Percentiles rank a stretch among this genome's conserved stretches.
phyloP scores from a whole-genome alignment of 2,888 invertebrate genomes.

The Caenorhabditis afra region DNA sequence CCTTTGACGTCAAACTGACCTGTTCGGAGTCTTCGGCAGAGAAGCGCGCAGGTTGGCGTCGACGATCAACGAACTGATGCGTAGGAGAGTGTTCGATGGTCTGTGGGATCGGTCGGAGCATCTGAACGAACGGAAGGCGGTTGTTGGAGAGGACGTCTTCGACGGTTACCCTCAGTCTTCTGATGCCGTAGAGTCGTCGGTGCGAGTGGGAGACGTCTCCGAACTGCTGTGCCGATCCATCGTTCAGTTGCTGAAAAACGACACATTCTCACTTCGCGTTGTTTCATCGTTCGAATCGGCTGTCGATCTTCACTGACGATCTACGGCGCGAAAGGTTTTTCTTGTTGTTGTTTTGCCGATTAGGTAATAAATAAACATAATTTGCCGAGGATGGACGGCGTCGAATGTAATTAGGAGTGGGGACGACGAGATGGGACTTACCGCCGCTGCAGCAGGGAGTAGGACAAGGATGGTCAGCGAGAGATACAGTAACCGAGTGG shows the following conservation, averaged over 20 bases:
- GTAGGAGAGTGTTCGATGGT: slow-evolving; percentile 49
- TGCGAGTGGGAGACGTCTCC: slow-evolving; percentile 68
- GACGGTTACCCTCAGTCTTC: slow-evolving; percentile 60
- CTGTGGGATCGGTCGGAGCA: slow-evolving; percentile 58
- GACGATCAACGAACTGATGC: slow-evolving; percentile 47
- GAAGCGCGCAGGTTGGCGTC: slow-evolving; percentile 50
- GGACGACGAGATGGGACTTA: slow-evolving; percentile 21
- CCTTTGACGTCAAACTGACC: slow-evolving; percentile 49
- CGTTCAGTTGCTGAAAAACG: slow-evolving; percentile 41
- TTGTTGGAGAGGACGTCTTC: neutral
- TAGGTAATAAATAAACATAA: slow-evolving; percentile 59
- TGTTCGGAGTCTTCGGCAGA: slow-evolving; percentile 54
- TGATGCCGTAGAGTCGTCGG: slow-evolving; percentile 66
- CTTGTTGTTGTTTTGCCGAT: slow-evolving; percentile 51
- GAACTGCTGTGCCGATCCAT: slow-evolving; percentile 28
- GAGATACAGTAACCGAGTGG: slow-evolving; percentile 57
- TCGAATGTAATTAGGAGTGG: slow-evolving; percentile 25
- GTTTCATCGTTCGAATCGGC: slow-evolving; percentile 24
- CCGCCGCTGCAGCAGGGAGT: slow-evolving; percentile 39
- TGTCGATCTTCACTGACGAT: slow-evolving; percentile 28
- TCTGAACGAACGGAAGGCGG: slow-evolving; percentile 22
- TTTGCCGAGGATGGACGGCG: slow-evolving; percentile 42
- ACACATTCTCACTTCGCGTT: neutral
- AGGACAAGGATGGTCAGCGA: slow-evolving; percentile 39
- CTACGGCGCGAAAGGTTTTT: slow-evolving; percentile 23